These are phyloP conservation scores for Deilephila elpenor DNA, from an alignment of 2,888 invertebrate genomes.

Conservation along the genomic window DNA sequence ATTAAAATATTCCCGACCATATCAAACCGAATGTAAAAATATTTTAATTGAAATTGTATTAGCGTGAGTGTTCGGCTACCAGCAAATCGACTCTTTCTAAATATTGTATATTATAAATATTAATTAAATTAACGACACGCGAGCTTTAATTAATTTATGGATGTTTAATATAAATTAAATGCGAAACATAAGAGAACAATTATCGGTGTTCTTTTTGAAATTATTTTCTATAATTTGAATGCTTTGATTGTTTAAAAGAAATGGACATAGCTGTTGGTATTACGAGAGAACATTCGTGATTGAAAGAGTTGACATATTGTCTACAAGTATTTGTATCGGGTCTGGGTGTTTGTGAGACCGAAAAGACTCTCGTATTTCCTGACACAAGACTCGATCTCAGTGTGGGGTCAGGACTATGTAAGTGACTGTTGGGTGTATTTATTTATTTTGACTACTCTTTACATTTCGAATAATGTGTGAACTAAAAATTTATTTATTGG, in stretches of 20 bases:
- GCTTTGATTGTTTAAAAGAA: neutral
- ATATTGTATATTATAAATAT: slow-evolving; percentile 22
- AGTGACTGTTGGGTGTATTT: too few species aligned
- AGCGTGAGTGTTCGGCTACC: slow-evolving; percentile 18
- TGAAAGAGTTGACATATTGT: too few species aligned
- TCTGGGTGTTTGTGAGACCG: too few species aligned
- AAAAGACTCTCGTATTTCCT: too few species aligned
- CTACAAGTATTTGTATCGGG: too few species aligned
- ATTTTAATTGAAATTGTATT: slow-evolving; percentile 15
- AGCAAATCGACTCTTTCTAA: slow-evolving; percentile 20
- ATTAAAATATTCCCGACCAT: slow-evolving; percentile 27
- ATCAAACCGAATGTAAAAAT: slow-evolving; percentile 7
- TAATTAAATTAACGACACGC: slow-evolving; percentile 9
- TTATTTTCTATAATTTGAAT: neutral
- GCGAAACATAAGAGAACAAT: neutral
- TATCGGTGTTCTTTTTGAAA: neutral
- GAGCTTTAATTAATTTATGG: slow-evolving; percentile 21
- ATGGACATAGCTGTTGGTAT: neutral
- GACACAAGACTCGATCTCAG: too few species aligned
- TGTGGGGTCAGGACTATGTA: too few species aligned
- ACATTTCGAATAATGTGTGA: too few species aligned
- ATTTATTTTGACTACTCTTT: too few species aligned
- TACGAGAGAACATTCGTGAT: too few species aligned
- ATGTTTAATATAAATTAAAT: slow-evolving; percentile 8
- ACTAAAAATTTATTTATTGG: too few species aligned